Evolutionary conservation across 2,797 vertebrate species (phyloP), one percentile per base, ranked within the genome.

Genomic region (Prunella strophiata): DNA sequence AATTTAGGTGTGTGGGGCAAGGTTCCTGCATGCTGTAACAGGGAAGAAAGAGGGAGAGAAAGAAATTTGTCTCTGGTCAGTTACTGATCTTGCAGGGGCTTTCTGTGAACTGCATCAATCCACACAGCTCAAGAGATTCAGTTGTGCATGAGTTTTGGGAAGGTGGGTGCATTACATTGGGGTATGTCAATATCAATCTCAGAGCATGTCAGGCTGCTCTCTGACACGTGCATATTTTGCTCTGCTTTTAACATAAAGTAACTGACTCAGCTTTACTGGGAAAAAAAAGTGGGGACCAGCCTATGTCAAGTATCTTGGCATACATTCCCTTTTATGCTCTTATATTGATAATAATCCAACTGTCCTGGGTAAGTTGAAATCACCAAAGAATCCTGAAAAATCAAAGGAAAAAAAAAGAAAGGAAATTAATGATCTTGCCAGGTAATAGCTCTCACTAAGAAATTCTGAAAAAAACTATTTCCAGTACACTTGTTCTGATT

Each of bases 131-230:
- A 57, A 43, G 68, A 85, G 22, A 40, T 4, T 6, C 29, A 36
- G 1, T 1, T 16, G 13, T 22, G 13, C 7, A 2, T 21, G 61
- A 30, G 10, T 34, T 91, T 83, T 80, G 77, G 58, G 30, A 84
- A 19, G 1, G 18, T 0, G 2, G 14, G 15, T 57, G 21, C 7
- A 9, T 52, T 71, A 14, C 25, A 4, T 3, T 32, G 5, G 18
- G 27, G 3, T 72, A 10, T 40, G 13, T 11, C 20, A 55, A 8
- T 22, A 27, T 3, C 15, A 12, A 61, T 48, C 63, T 50, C 50
- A 72, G 54, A 23, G 42, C 9, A 15, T 17, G 9, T 34, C 43
- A 72, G n/a, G n/a, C 42, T 88, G 40, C 40, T 71, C 26, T 88
- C 6, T 30, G 76, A 15, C 38, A 30, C 1, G 1, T 40, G 40